Conservation (phyloP, 2,797 vertebrate species). For the Numenius phaeopus region DNA sequence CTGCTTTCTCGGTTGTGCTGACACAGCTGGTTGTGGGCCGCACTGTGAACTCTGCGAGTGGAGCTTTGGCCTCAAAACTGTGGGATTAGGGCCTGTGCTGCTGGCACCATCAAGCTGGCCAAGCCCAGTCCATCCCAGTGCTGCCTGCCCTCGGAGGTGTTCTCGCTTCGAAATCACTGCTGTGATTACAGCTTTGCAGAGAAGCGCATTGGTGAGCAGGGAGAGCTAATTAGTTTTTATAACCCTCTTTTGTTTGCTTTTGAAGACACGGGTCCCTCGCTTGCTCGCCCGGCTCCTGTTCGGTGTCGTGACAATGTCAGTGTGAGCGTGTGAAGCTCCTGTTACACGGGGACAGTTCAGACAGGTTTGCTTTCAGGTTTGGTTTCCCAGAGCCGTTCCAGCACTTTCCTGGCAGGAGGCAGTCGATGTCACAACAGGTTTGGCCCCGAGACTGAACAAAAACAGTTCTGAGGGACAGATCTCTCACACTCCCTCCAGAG, state of each 20-base stretch:
- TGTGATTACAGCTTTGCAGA: background rate
- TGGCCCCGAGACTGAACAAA: background rate
- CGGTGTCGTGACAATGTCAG: background rate
- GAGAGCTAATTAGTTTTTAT: constrained; percentile 52
- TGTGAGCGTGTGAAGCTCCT: background rate
- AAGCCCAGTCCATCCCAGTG: background rate
- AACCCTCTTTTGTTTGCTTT: constrained; percentile 44
- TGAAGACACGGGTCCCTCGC: background rate
- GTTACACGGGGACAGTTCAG: background rate
- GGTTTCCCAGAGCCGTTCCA: constrained; percentile 13
- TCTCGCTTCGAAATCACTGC: background rate
- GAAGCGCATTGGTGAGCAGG: background rate
- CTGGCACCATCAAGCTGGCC: background rate
- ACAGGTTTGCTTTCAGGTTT: constrained; percentile 49
- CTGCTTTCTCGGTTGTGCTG: constrained; percentile 48
- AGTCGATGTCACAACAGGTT: background rate
- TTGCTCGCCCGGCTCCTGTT: background rate
- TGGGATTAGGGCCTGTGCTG: constrained; percentile 35
- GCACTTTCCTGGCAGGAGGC: constrained; percentile 8
- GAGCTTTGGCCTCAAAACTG: constrained; percentile 58
- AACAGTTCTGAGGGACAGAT: background rate
- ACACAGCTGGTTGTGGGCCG: constrained; percentile 66
- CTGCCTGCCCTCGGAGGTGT: background rate
- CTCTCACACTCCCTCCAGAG: background rate
- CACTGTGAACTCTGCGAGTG: background rate